Percentiles rank a stretch among this genome's conserved stretches.
Evolutionary conservation across 2,113 vertebrate species (phyloP).

Genomic region (Tragelaphus strepsiceros): DNA sequence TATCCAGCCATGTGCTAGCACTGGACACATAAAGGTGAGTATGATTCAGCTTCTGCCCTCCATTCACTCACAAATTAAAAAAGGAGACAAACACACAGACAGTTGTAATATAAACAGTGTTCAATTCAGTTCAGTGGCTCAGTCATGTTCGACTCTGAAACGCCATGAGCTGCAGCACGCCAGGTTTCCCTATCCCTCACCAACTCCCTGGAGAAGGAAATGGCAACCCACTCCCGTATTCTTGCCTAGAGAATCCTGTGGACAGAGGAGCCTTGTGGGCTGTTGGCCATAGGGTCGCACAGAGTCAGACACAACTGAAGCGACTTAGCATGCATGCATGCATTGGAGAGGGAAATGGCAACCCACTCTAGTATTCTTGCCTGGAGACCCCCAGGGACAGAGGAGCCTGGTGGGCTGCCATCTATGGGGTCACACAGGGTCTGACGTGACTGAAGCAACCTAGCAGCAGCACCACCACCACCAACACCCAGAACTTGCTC

Average conservation of each 20-base stretch:
- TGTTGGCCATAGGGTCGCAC: rapidly evolving
- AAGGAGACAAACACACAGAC: not conserved
- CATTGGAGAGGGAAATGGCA: not conserved
- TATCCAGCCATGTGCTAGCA: not conserved
- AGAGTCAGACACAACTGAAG: not conserved
- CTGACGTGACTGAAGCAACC: rapidly evolving
- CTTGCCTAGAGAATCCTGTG: not conserved
- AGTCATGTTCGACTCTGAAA: not conserved
- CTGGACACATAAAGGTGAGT: not conserved
- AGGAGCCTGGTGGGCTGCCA: not conserved
- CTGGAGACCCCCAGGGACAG: not conserved
- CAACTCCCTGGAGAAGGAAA: not conserved
- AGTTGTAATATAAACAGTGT: not conserved
- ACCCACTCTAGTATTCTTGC: not conserved
- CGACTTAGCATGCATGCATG: not conserved
- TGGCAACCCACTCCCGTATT: not conserved
- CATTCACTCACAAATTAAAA: not conserved
- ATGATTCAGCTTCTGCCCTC: not conserved
- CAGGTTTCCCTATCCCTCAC: not conserved
- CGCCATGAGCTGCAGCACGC: not conserved
- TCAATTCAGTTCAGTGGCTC: not conserved
- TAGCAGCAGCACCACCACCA: not conserved
- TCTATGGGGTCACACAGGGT: not conserved
- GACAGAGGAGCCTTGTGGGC: not conserved
- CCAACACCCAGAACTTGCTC: not conserved